Evolutionary conservation across 1,140 invertebrate species (phyloP).

Genomic region (Propsilocerus akamusi): DNA sequence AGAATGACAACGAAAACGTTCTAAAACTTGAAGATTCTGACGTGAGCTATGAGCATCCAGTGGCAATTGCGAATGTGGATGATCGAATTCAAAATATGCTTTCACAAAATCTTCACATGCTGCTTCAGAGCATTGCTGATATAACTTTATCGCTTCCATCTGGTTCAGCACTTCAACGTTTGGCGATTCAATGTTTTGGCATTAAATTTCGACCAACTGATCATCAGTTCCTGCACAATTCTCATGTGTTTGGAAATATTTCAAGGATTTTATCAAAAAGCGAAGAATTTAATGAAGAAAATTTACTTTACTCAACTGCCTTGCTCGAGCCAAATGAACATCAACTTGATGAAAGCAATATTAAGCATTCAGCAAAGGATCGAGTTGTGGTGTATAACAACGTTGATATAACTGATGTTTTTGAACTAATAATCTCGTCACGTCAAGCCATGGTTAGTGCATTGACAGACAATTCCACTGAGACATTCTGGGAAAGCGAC

Average conservation of each 20-base stretch:
- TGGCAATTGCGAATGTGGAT: conserved; percentile 60
- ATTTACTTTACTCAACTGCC: background rate
- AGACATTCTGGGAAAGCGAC: conserved; percentile 98
- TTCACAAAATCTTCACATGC: conserved; percentile 64
- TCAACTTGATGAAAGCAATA: conserved; percentile 13
- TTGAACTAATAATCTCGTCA: conserved; percentile 79
- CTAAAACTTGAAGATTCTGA: conserved; percentile 9
- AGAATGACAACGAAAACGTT: conserved; percentile 16
- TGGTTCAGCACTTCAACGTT: conserved; percentile 73
- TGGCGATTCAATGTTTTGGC: conserved; percentile 86
- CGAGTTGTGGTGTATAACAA: conserved; percentile 13
- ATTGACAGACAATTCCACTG: conserved; percentile 83
- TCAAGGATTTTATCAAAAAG: conserved; percentile 88
- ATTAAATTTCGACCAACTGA: conserved; percentile 74
- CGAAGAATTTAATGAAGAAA: conserved; percentile 44
- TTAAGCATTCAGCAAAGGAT: conserved; percentile 13
- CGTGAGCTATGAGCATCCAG: conserved; percentile 44
- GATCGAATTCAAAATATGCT: conserved; percentile 62
- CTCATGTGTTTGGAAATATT: conserved; percentile 90
- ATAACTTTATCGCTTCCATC: conserved; percentile 78
- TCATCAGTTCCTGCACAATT: conserved; percentile 82
- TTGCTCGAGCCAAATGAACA: conserved; percentile 4
- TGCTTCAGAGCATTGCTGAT: conserved; percentile 82
- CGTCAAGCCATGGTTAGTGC: conserved; percentile 83
- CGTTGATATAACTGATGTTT: conserved; percentile 39